These are phyloP conservation scores for Sarcophilus harrisii DNA, from an alignment of 2,797 vertebrate species.

Conservation along the genomic window DNA sequence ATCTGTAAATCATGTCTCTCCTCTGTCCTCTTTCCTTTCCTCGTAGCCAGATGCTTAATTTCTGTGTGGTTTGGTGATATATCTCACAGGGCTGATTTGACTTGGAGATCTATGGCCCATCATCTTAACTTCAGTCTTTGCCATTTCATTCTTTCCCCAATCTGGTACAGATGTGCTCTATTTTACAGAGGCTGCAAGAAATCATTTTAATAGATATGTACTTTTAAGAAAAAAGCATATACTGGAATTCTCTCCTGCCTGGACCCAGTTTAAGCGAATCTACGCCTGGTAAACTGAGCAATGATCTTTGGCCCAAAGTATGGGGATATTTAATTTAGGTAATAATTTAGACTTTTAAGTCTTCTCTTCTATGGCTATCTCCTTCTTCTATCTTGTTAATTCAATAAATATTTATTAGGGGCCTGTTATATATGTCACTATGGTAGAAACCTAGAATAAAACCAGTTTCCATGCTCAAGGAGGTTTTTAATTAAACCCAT, in stretches of 20 bases:
- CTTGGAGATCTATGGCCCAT: background rate
- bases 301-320: background rate
- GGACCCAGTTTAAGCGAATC: background rate
- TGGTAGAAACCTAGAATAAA: background rate
- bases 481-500: background rate
- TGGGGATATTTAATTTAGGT: background rate
- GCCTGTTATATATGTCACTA: background rate
- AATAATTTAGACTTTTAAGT: background rate
- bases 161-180: background rate
- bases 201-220: background rate
- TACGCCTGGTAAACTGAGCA: background rate
- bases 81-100: background rate
- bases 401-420: background rate
- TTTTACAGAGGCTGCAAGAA: background rate
- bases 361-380: background rate
- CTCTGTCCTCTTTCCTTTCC: background rate
- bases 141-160: background rate
- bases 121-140: background rate
- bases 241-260: background rate
- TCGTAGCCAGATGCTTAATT: background rate
- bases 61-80: background rate
- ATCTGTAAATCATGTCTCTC: background rate
- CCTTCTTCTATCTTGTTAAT: background rate
- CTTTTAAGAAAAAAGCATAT: background rate
- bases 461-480: background rate